These are phyloP conservation scores for Suncus etruscus DNA, from an alignment of 2,113 vertebrate genomes.

Conservation along the genomic window DNA sequence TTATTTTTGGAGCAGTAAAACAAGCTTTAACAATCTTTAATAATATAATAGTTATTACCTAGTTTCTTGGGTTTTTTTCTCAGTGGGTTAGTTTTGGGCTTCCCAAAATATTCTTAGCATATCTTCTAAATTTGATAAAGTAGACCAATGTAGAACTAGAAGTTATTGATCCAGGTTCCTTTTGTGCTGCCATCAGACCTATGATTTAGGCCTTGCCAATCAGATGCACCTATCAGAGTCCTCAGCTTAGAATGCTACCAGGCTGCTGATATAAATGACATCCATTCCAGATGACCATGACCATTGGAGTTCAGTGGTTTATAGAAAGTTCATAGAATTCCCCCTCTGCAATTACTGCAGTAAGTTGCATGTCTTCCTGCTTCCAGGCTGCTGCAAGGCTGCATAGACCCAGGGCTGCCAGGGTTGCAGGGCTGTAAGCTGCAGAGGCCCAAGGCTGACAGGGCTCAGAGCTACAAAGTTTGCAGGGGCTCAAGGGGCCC, in stretches of 20 bases:
- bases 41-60: not conserved
- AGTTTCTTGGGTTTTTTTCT: not conserved
- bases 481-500: too few species aligned
- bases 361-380: too few species aligned
- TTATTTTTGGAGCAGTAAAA: slow-evolving; percentile 49
- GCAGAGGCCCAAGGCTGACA: too few species aligned
- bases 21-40: not conserved
- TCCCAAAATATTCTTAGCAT: not conserved
- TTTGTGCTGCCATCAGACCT: not conserved
- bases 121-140: slow-evolving; percentile 7
- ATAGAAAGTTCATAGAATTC: too few species aligned
- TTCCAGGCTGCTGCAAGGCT: too few species aligned
- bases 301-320: not conserved
- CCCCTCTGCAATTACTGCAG: too few species aligned
- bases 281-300: not conserved
- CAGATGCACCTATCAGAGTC: not conserved
- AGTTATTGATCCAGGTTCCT: not conserved
- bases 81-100: not conserved
- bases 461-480: too few species aligned
- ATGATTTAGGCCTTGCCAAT: not conserved
- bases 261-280: not conserved
- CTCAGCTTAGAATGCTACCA: not conserved
- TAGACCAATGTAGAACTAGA: not conserved
- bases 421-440: too few species aligned
- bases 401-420: too few species aligned